phyloP scores from a whole-genome alignment of 2,888 invertebrate species.

The Acleris emargana region DNA sequence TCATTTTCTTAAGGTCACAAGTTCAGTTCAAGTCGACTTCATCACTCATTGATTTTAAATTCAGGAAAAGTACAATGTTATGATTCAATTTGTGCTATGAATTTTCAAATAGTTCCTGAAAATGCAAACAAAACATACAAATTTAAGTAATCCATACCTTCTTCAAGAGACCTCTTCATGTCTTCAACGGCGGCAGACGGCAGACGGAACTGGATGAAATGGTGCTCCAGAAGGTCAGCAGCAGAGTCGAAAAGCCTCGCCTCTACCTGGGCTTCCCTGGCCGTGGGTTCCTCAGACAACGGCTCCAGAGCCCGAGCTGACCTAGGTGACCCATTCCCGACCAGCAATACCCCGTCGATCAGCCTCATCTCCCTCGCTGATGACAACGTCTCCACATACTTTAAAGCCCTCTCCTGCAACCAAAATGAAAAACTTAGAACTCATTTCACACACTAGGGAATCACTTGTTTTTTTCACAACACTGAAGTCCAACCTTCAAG shows the following conservation, averaged over 20 bases:
- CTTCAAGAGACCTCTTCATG: constrained; percentile 90
- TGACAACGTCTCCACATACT: constrained; percentile 85
- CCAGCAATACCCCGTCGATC: constrained; percentile 85
- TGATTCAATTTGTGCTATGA: not conserved
- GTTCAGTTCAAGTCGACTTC: no score
- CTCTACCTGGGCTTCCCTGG: constrained; percentile 89
- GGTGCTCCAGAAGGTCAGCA: constrained; percentile 90
- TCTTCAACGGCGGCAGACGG: constrained; percentile 89
- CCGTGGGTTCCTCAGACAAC: constrained; percentile 88
- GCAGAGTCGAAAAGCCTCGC: constrained; percentile 89
- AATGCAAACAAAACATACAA: not conserved
- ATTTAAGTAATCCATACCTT: constrained; percentile 82
- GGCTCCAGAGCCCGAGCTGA: constrained; percentile 85
- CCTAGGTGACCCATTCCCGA: constrained; percentile 80
- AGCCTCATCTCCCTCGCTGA: constrained; percentile 82
- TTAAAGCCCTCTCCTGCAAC: constrained; percentile 88
- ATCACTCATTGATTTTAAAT: not conserved
- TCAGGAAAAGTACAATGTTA: constrained; percentile 8
- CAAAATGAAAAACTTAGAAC: constrained; percentile 57
- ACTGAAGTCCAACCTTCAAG: constrained; percentile 84
- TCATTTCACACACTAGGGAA: constrained; percentile 43
- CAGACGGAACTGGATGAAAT: constrained; percentile 91
- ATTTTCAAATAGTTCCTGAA: no score
- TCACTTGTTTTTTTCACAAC: constrained; percentile 36
- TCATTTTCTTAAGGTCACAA: no score